Conservation (phyloP, 2,888 invertebrate genomes). For the Hirtodrosophila confusa region DNA sequence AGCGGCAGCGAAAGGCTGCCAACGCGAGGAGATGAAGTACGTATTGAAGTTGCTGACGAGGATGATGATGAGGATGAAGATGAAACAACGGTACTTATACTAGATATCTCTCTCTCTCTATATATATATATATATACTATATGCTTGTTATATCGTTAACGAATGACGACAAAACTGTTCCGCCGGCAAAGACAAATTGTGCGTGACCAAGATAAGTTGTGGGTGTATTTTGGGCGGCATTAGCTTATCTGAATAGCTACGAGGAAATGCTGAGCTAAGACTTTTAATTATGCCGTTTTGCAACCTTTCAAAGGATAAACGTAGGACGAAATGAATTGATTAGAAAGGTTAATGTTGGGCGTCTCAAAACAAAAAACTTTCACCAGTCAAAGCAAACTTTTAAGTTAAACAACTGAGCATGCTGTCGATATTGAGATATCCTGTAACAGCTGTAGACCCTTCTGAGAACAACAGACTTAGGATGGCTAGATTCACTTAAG, state of each 20-base stretch:
- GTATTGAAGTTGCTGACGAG: slow-evolving; percentile 22
- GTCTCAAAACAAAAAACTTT: background rate
- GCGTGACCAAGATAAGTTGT: slow-evolving; percentile 51
- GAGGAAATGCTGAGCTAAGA: background rate
- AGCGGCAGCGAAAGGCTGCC: slow-evolving; percentile 43
- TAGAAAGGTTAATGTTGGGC: background rate
- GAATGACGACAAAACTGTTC: slow-evolving; percentile 51
- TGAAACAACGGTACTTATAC: slow-evolving; percentile 71
- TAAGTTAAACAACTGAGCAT: background rate
- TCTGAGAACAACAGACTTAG: too few species aligned
- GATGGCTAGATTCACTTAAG: too few species aligned
- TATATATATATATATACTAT: background rate
- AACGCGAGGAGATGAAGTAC: slow-evolving; percentile 37
- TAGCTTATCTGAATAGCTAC: slow-evolving; percentile 1
- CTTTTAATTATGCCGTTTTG: background rate
- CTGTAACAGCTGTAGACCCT: too few species aligned
- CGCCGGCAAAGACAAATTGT: slow-evolving; percentile 45
- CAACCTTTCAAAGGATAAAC: background rate
- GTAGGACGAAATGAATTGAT: slow-evolving; percentile 3
- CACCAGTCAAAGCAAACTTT: background rate
- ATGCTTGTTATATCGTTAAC: background rate
- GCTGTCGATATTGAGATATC: background rate
- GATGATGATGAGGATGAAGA: slow-evolving; percentile 55
- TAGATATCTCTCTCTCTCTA: slow-evolving; percentile 4
- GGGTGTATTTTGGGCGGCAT: slow-evolving; percentile 1